Evolutionary conservation across 2,113 vertebrate species (phyloP), one percentile per base, ranked within the genome.

Genomic region (Saguinus midas): DNA sequence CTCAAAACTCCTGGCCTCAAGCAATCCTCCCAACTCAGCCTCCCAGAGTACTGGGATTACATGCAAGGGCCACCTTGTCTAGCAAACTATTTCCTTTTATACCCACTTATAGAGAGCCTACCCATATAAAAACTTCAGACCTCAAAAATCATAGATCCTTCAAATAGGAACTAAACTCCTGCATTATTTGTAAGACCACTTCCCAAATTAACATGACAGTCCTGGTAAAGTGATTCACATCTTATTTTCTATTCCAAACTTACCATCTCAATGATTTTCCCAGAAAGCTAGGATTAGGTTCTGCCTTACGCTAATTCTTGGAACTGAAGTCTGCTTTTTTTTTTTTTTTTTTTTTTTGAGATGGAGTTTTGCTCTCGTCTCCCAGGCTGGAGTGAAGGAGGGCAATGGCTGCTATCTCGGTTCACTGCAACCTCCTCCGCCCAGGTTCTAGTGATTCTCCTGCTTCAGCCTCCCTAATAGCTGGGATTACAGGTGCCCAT

Each of bases 171-270:
- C n/a, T 82, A 73, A 89, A 32, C 4, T 4, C 25, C 27, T 73
- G 40, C 84, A 48, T 61, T 72, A 87, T 88, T 88, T 94, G 75
- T 87, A 80, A 82, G 78, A 52, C 55, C 6, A 35, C 12, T 43
- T 75, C 25, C 35, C 35, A 82, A 57, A 72, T 32, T 58, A 58
- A 72, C 80, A 81, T 0, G 37, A 17, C 79, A 70, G 75, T n/a
- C 17, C 32, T 80, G 20, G 4, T 45, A 79, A 87, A 84, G 79
- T 4, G 18, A 52, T 55, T 79, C 37, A 52, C 32, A 68, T 68
- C 20, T 68, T 87, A 80, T n/a, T 87, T 66, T 79, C 91, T 76
- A 66, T 87, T 29, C 14, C 21, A 45, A 68, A 43, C 68, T 87
- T 17, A 68, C 70, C 73, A 52, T 40, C 70, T 40, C 70, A 21